Percentiles rank a stretch among this genome's conserved stretches.
Conservation (phyloP, 2,113 vertebrate genomes). For the Arvicanthis niloticus region DNA sequence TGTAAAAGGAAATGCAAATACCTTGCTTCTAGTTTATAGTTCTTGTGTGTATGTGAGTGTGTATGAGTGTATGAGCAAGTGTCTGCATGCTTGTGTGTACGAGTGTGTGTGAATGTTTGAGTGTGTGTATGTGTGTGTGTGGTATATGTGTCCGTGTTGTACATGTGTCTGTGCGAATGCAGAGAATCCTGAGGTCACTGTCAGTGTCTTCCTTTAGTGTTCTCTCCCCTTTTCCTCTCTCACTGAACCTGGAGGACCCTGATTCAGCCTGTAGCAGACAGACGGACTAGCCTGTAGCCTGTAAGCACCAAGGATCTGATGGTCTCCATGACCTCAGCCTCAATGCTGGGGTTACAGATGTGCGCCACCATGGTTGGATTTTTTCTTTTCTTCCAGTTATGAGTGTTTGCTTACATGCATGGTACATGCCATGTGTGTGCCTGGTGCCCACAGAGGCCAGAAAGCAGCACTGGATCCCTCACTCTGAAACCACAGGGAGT, state of each 20-base stretch:
- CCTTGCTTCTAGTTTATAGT: neutral
- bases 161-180: neutral
- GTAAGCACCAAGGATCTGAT: neutral
- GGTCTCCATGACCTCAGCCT: neutral
- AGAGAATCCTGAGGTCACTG: neutral
- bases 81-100: no score
- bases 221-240: no score
- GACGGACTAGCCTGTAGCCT: neutral
- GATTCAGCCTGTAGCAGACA: neutral
- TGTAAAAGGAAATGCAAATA: neutral
- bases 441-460: neutral
- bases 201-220: no score
- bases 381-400: neutral
- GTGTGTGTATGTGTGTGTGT: no score
- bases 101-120: no score
- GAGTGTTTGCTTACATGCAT: neutral
- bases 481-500: neutral
- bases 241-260: neutral
- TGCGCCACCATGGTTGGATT: no score
- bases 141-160: neutral
- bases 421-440: neutral
- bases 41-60: neutral
- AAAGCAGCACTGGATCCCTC: neutral
- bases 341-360: neutral
- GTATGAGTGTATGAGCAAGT: neutral